Evolutionary conservation across 2,888 invertebrate genomes (phyloP).

Genomic region (Allolobophora icterica): DNA sequence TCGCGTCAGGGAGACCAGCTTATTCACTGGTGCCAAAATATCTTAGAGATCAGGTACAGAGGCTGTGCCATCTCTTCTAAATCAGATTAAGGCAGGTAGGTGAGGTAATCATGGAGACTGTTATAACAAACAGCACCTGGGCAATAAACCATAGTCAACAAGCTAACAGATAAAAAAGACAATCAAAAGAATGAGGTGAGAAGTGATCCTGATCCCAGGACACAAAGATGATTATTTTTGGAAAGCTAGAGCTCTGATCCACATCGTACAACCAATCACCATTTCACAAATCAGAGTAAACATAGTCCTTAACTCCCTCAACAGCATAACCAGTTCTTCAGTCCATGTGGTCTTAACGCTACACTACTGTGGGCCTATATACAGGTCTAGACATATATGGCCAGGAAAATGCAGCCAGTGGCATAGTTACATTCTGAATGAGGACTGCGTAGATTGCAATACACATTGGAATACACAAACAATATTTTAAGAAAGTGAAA

Average conservation of each 20-base stretch:
- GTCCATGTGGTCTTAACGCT: too few species aligned
- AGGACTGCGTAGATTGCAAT: too few species aligned
- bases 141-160: not conserved
- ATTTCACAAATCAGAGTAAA: not conserved
- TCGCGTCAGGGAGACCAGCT: too few species aligned
- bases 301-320: not conserved
- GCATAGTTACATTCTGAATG: too few species aligned
- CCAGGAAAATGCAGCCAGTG: too few species aligned
- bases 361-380: too few species aligned
- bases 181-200: not conserved
- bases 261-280: not conserved
- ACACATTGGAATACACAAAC: too few species aligned
- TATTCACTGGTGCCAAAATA: too few species aligned
- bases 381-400: too few species aligned
- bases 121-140: not conserved
- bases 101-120: not conserved
- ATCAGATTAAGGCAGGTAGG: not conserved
- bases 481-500: too few species aligned
- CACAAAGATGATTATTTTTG: not conserved
- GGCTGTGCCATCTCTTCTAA: not conserved
- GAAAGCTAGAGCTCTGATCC: not conserved
- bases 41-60: not conserved
- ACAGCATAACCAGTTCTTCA: not conserved
- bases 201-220: not conserved
- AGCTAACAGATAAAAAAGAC: not conserved